Evolutionary conservation across 1,140 invertebrate genomes (phyloP).

Genomic region (Helicorthomorpha holstii): DNA sequence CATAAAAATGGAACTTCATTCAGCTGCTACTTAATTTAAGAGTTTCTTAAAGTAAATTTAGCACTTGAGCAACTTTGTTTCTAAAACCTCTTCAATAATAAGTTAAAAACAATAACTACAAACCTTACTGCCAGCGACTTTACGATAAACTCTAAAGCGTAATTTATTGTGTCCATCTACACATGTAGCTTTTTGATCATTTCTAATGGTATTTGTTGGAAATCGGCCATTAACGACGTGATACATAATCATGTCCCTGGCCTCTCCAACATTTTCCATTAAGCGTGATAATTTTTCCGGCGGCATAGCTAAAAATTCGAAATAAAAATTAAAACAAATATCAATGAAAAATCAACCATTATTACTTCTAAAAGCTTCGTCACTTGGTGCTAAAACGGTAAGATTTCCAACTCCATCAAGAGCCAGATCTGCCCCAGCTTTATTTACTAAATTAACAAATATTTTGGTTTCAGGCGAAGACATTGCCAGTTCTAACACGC

Average conservation of each 20-base stretch:
- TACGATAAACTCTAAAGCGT: conserved; percentile 27
- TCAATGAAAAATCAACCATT: conserved; percentile 3
- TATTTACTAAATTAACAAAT: conserved; percentile 25
- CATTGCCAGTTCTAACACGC: conserved; percentile 22
- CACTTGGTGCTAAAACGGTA: conserved; percentile 35
- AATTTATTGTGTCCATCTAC: conserved; percentile 27
- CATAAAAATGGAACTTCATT: too few relatives aligned
- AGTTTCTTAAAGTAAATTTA: too few relatives aligned
- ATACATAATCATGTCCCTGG: conserved; percentile 21
- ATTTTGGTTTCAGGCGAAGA: conserved; percentile 21
- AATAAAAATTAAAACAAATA: neutral
- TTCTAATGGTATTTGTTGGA: conserved; percentile 22
- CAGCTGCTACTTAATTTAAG: too few relatives aligned
- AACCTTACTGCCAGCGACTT: conserved; percentile 9
- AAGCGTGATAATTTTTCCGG: conserved; percentile 19
- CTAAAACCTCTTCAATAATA: too few relatives aligned
- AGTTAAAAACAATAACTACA: neutral
- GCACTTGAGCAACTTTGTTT: too few relatives aligned
- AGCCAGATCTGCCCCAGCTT: conserved; percentile 26
- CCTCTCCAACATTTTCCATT: conserved; percentile 20
- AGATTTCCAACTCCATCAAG: conserved; percentile 27
- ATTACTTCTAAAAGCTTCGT: conserved; percentile 31
- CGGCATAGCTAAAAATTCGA: conserved; percentile 18
- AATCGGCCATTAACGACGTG: conserved; percentile 25
- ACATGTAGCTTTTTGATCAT: conserved; percentile 27